A percentile compares a stretch with the other conserved stretches of the same genome.
Evolutionary conservation across 2,888 invertebrate genomes (phyloP).

Genomic region (Chouioia cunea): DNA sequence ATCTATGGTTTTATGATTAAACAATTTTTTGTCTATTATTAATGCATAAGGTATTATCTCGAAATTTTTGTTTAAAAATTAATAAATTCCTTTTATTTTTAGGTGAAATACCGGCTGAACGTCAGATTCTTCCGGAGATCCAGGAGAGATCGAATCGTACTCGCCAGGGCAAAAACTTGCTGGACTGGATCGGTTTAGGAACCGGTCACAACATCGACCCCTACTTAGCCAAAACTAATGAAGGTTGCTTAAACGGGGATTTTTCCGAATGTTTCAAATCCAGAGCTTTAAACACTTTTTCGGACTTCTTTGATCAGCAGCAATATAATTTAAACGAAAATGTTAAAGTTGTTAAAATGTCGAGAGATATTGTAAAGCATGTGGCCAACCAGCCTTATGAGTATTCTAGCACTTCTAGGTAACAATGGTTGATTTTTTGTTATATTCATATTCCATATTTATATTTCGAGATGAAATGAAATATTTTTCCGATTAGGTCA

Average conservation of each 20-base stretch:
- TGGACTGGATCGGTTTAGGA: constrained; percentile 86
- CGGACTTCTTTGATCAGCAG: constrained; percentile 81
- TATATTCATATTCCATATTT: constrained; percentile 1
- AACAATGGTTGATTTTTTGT: constrained; percentile 3
- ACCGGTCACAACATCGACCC: constrained; percentile 82
- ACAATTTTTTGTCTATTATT: no score
- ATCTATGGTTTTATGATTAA: no score
- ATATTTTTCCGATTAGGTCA: constrained; percentile 66
- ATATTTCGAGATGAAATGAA: not conserved
- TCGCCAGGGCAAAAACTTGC: constrained; percentile 77
- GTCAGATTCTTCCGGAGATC: constrained; percentile 38
- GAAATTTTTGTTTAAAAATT: not conserved
- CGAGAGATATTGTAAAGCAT: constrained; percentile 78
- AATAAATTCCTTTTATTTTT: constrained; percentile 17
- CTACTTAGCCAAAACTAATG: constrained; percentile 80
- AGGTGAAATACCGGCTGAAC: constrained; percentile 43
- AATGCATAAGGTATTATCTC: no score
- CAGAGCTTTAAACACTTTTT: constrained; percentile 80
- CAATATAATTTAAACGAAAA: constrained; percentile 74
- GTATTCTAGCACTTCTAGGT: constrained; percentile 76
- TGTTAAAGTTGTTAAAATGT: constrained; percentile 79
- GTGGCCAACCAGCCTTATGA: constrained; percentile 80
- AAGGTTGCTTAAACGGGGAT: constrained; percentile 83
- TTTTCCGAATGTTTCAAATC: constrained; percentile 90
- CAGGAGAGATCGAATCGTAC: constrained; percentile 61